Conservation (phyloP, 2,113 vertebrate species). For the Oreamnos americanus region DNA sequence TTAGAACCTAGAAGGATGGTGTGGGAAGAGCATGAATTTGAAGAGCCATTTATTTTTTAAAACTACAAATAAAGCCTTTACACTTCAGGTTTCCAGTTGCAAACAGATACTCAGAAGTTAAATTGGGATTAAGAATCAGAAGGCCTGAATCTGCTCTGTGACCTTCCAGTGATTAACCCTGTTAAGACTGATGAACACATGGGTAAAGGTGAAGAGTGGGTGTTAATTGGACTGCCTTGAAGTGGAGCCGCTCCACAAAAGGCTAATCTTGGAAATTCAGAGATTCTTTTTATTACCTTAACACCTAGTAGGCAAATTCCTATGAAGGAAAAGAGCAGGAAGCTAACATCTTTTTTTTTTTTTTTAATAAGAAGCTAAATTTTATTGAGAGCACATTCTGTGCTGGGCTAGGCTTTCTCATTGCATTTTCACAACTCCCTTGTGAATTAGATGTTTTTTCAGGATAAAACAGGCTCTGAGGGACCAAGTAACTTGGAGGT, state of each 20-base stretch:
- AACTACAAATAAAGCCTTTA: conserved; percentile 9
- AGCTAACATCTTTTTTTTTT: background rate
- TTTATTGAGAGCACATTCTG: background rate
- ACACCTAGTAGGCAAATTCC: conserved; percentile 56
- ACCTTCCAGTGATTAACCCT: conserved; percentile 50
- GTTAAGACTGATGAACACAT: conserved; percentile 42
- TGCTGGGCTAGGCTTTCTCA: background rate
- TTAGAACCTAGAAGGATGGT: conserved; percentile 7
- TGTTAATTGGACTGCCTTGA: conserved; percentile 67
- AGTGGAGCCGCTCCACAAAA: conserved; percentile 61
- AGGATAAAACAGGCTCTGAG: background rate
- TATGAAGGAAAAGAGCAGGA: conserved; percentile 31
- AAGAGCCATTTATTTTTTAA: background rate
- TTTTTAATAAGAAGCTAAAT: background rate
- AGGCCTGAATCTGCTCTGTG: background rate
- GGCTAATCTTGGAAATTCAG: conserved; percentile 56
- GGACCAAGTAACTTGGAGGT: background rate
- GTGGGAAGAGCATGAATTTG: background rate
- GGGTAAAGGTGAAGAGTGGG: conserved; percentile 59
- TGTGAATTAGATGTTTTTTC: conserved; percentile 27
- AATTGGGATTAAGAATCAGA: conserved; percentile 12
- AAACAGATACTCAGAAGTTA: conserved; percentile 45
- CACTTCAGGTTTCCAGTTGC: conserved; percentile 9
- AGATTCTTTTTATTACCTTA: conserved; percentile 64
- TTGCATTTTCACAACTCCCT: conserved; percentile 19